Evolutionary conservation across 2,113 vertebrate genomes (phyloP).

Genomic region (Sinosuthora webbiana): DNA sequence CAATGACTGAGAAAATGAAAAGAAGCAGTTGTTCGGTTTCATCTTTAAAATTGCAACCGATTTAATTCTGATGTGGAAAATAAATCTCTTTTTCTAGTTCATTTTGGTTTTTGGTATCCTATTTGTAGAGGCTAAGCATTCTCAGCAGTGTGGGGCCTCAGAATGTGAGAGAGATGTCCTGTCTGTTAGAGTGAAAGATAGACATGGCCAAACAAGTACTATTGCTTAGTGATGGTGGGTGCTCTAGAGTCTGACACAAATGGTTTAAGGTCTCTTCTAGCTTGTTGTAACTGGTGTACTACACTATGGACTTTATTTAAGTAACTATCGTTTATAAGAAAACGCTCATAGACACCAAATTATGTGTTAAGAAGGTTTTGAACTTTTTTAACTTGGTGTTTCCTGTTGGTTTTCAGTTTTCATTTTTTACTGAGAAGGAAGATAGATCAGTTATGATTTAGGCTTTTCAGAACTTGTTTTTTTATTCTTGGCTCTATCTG

Average conservation of each 20-base stretch:
- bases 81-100: neutral
- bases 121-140: neutral
- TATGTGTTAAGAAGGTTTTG: neutral
- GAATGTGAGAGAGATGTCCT: neutral
- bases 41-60: neutral
- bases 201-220: fast-evolving
- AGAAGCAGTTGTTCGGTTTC: neutral
- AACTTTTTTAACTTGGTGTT: neutral
- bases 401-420: neutral
- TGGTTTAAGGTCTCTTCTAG: neutral
- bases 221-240: neutral
- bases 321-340: neutral
- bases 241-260: neutral
- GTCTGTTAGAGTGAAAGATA: neutral
- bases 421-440: neutral
- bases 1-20: neutral
- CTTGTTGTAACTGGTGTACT: neutral
- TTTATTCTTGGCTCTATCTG: neutral
- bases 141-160: neutral
- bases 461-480: neutral
- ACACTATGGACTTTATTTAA: neutral
- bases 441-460: neutral
- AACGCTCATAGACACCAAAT: neutral
- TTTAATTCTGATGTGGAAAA: neutral
- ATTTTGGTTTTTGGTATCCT: neutral